Evolutionary conservation across 2,888 invertebrate genomes (phyloP), one percentile per base, ranked within the genome.

Genomic region (Phalangium opilio): DNA sequence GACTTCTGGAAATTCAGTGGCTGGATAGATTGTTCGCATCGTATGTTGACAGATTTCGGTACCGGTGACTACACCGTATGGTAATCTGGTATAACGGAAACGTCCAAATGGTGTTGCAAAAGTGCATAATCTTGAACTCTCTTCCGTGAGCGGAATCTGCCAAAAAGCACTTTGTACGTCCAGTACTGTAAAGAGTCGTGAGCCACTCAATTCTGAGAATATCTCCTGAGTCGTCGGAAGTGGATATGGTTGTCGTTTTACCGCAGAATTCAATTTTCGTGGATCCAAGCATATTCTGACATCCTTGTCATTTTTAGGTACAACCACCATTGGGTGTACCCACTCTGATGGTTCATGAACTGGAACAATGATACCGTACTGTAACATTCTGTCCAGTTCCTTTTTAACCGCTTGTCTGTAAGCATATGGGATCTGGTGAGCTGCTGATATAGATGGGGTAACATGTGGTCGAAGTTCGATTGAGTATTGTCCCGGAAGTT

Each of bases 31-130:
- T 12, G 20, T 36, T 11, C 35, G 35, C 41, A 42, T 40, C 12
- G 21, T 14, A 36, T 61, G 39, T 53, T 64, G 61, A 54, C 56
- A 64, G 19, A 58, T 60, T 8, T 60, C 60, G 11, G 64, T 62
- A n/a, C 61, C 63, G 43, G 58, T 52, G 1, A 61, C 58, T 1
- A 64, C 43, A 1, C 62, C 63, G 49, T 58, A 63, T 55, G 59
- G 55, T 34, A 63, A 39, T n/a, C 63, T 46, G 3, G 54, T 61
- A 39, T 57, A 58, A 40, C 57, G 49, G 50, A 55, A 64, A 11
- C 63, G 45, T 2, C 63, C 64, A 44, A 60, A 61, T 44, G 60
- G 63, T 1, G 63, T 64, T 47, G 48, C 63, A 41, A 65, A 51
- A 1, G 62, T 64, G n/a, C 63, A 44, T 10, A 59, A 51, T n/a